Percentiles rank a stretch among this genome's conserved stretches.
phyloP scores from a whole-genome alignment of 2,888 invertebrate genomes.

The Meloe dianella region DNA sequence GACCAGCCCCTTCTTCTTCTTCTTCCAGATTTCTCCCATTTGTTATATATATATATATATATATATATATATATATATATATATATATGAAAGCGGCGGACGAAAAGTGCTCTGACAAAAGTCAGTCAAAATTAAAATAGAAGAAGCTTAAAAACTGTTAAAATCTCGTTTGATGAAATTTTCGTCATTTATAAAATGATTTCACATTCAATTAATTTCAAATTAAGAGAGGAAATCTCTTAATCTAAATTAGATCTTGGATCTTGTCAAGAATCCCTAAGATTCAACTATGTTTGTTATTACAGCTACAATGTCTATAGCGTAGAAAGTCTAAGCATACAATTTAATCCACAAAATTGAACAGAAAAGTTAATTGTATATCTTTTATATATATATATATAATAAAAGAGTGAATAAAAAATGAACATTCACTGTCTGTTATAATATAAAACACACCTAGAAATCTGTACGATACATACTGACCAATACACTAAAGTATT shows the following conservation, averaged over 20 bases:
- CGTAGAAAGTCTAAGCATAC: neutral
- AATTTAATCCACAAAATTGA: neutral
- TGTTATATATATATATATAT: too few species aligned
- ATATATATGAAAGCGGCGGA: too few species aligned
- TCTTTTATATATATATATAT: too few species aligned
- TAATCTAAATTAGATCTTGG: slow-evolving; percentile 11
- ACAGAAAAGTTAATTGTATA: too few species aligned
- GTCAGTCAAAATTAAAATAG: too few species aligned
- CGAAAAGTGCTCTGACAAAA: too few species aligned
- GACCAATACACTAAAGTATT: neutral
- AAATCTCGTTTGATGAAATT: too few species aligned
- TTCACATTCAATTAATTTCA: slow-evolving; percentile 10
- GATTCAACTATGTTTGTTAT: neutral
- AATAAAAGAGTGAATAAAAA: neutral
- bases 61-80: too few species aligned
- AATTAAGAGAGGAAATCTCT: slow-evolving; percentile 5
- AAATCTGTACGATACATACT: neutral
- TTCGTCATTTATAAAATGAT: neutral
- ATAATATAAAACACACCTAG: neutral
- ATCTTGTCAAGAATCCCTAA: neutral
- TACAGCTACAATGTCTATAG: neutral
- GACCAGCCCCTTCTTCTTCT: too few species aligned
- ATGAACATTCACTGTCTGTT: neutral
- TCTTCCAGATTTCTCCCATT: too few species aligned
- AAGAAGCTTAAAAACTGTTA: too few species aligned